phyloP scores from a whole-genome alignment of 2,797 vertebrate genomes.

The Holocentrus rufus region DNA sequence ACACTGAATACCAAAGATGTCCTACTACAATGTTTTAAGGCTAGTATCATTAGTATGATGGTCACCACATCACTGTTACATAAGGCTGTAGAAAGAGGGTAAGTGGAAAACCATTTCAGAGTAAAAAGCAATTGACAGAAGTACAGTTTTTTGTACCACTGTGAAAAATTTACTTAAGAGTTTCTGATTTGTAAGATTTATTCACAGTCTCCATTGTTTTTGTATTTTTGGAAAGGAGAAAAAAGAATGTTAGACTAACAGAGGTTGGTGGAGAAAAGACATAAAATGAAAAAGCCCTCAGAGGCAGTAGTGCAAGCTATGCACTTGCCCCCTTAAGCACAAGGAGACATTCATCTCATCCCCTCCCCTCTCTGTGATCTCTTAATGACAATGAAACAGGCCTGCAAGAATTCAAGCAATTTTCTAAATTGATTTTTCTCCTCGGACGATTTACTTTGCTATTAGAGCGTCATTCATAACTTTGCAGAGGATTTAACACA shows the following conservation, averaged over 20 bases:
- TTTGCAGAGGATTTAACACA: conserved; percentile 65
- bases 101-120: conserved; percentile 1
- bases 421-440: conserved; percentile 83
- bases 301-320: conserved; percentile 47
- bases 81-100: background rate
- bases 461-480: conserved; percentile 75
- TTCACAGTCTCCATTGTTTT: conserved; percentile 12
- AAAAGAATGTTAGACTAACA: conserved; percentile 15
- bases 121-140: conserved; percentile 1
- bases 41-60: background rate
- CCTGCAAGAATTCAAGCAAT: conserved; percentile 80
- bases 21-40: too few relatives aligned
- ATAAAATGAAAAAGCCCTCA: conserved; percentile 60
- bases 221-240: conserved; percentile 28
- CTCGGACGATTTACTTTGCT: conserved; percentile 77
- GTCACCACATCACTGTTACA: background rate
- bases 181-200: conserved; percentile 20
- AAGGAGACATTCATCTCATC: conserved; percentile 64
- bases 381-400: conserved; percentile 78
- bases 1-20: background rate
- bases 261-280: conserved; percentile 44
- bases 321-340: conserved; percentile 55
- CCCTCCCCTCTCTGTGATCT: conserved; percentile 67
- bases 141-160: conserved; percentile 5
- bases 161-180: conserved; percentile 21